phyloP scores from a whole-genome alignment of 2,113 vertebrate genomes.

The Sinosuthora webbiana region DNA sequence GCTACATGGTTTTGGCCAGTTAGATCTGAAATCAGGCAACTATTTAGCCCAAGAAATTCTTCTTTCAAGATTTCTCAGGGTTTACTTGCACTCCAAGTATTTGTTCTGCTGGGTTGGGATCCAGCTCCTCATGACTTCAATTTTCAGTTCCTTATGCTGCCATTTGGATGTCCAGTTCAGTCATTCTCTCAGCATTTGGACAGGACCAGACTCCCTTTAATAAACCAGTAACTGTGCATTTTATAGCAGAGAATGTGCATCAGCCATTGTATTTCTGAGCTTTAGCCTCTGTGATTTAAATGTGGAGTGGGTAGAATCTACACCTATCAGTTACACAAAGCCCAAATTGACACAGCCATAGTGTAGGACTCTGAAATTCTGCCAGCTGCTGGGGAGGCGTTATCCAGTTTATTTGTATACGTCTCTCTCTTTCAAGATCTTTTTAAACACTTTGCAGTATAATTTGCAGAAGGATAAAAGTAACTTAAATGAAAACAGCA shows the following conservation, averaged over 20 bases:
- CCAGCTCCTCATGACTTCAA: not conserved
- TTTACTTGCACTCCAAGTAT: not conserved
- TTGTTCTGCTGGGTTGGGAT: not conserved
- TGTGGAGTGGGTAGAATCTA: not conserved
- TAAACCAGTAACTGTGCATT: not conserved
- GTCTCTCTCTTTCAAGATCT: conserved; percentile 5
- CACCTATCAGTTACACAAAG: not conserved
- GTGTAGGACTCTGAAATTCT: conserved; percentile 18
- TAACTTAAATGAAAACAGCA: not conserved
- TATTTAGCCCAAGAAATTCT: not conserved
- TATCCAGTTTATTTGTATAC: conserved; percentile 26
- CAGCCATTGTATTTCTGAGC: not conserved
- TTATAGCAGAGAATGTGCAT: not conserved
- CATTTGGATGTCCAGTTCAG: not conserved
- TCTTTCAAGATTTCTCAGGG: not conserved
- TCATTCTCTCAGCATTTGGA: not conserved
- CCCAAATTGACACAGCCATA: not conserved
- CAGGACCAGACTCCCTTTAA: not conserved
- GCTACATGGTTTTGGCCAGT: not conserved
- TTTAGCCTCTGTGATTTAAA: conserved; percentile 7
- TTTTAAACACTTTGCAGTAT: not conserved
- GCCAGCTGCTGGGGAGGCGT: conserved; percentile 14
- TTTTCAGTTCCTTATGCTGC: not conserved
- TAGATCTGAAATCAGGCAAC: not conserved
- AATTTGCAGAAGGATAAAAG: conserved; percentile 7